A percentile compares a stretch with the other conserved stretches of the same genome.
Conservation (phyloP, 2,797 vertebrate genomes). For the Periparus ater region DNA sequence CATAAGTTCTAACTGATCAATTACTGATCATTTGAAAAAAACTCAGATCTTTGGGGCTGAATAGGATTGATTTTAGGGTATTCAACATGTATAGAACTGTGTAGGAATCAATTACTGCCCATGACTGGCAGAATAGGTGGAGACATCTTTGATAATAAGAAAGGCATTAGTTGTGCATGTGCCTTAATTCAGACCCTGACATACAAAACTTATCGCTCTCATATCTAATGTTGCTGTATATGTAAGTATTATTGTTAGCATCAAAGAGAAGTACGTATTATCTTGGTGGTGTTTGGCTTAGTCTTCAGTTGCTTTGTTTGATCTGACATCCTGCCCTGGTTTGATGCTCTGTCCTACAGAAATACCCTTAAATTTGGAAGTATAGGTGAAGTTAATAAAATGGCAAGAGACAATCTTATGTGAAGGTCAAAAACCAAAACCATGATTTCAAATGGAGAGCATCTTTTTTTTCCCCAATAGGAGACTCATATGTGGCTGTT, state of each 20-base stretch:
- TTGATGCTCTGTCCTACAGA: background rate
- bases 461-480: background rate
- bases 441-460: background rate
- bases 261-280: background rate
- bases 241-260: background rate
- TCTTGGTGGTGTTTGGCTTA: background rate
- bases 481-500: background rate
- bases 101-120: background rate
- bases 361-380: background rate
- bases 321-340: background rate
- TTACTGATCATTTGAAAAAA: background rate
- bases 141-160: background rate
- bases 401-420: background rate
- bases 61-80: background rate
- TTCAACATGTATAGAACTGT: background rate
- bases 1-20: background rate
- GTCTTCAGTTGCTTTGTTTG: background rate
- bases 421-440: background rate
- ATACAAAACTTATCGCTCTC: background rate
- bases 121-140: background rate
- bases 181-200: background rate
- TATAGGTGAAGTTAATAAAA: background rate
- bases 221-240: background rate
- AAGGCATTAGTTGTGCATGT: background rate
- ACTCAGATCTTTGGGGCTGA: background rate